Evolutionary conservation across 2,888 invertebrate species (phyloP), one percentile per base, ranked within the genome.

Genomic region (Agrypnus murinus): DNA sequence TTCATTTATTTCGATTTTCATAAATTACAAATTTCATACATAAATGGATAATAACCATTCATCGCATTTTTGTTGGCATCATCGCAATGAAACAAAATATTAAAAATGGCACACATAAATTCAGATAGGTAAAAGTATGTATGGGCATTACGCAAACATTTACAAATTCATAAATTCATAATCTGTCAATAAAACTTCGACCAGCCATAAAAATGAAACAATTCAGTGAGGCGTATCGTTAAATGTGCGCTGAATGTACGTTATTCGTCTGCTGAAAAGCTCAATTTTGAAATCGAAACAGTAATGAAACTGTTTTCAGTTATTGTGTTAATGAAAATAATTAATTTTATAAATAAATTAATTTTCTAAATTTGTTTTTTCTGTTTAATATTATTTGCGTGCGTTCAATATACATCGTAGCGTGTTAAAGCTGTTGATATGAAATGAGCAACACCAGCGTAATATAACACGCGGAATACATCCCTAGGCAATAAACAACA

Each of bases 161-260:
- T 50, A 31, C 50, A 50, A 32, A 50, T 50, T 50, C 50, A 50
- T 50, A 50, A 50, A 50, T 50, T 31, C 50, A 50, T 19, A 50
- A 50, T n/a, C 25, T 12, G 50, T 50, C 50, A 50, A 50, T 50
- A 50, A 31, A 50, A 25, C 12, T 12, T 50, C 50, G 31, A 50
- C 50, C 50, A 50, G 19, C 50, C 32, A 50, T 50, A 50, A 50
- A 50, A 50, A 25, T 5, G 50, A 25, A 50, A 32, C 50, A 43
- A 43, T 15, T 43, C 50, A 50, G 31, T 50, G 50, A 1, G 14
- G 43, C 43, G 15, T 43, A 43, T 14, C 15, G 12, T 32, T 10
- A 50, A 50, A 48, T 1, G 48, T 50, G 32, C 12, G 31, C n/a
- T n/a, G n/a, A n/a, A n/a, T n/a, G n/a, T n/a, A n/a, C 4, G 50